A percentile compares a stretch with the other conserved stretches of the same genome.
These are phyloP conservation scores for Drosophila burlai DNA, from an alignment of 1,140 invertebrate genomes.

Conservation along the genomic window DNA sequence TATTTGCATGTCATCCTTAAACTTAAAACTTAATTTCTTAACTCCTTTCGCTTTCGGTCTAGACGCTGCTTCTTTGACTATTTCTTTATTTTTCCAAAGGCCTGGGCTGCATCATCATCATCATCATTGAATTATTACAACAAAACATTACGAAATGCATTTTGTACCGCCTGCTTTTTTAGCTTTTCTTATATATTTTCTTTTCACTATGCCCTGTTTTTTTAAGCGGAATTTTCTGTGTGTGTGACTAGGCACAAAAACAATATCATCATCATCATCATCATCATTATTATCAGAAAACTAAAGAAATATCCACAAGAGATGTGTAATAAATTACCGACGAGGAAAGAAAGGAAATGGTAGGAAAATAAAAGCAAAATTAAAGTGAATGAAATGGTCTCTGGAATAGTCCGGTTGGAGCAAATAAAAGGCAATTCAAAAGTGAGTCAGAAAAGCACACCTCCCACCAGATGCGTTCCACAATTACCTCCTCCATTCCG, in stretches of 20 bases:
- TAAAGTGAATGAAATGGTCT: slow-evolving; percentile 57
- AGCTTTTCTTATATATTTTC: slow-evolving; percentile 30
- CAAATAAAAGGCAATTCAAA: slow-evolving; percentile 19
- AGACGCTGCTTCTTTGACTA: slow-evolving; percentile 17
- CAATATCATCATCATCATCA: slow-evolving; percentile 34
- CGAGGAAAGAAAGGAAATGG: slow-evolving; percentile 29
- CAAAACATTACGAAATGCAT: slow-evolving; percentile 70
- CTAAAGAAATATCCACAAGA: slow-evolving; percentile 50
- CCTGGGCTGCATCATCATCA: slow-evolving; percentile 18
- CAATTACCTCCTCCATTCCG: slow-evolving; percentile 18
- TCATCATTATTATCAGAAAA: slow-evolving; percentile 34
- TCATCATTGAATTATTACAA: slow-evolving; percentile 41
- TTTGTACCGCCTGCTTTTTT: slow-evolving; percentile 53
- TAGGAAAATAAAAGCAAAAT: slow-evolving; percentile 41
- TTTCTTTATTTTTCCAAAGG: slow-evolving; percentile 14
- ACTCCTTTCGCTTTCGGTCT: slow-evolving; percentile 42
- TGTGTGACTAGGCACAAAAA: slow-evolving; percentile 14
- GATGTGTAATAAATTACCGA: slow-evolving; percentile 71
- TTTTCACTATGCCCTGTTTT: neutral
- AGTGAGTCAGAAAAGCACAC: slow-evolving; percentile 25
- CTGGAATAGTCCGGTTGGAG: slow-evolving; percentile 29
- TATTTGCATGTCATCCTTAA: slow-evolving; percentile 4
- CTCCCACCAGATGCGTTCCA: slow-evolving; percentile 35
- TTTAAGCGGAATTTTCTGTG: slow-evolving; percentile 14
- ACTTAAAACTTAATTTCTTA: neutral